These are phyloP conservation scores for Eilema griseolum DNA, from an alignment of 2,888 invertebrate species.

Conservation along the genomic window DNA sequence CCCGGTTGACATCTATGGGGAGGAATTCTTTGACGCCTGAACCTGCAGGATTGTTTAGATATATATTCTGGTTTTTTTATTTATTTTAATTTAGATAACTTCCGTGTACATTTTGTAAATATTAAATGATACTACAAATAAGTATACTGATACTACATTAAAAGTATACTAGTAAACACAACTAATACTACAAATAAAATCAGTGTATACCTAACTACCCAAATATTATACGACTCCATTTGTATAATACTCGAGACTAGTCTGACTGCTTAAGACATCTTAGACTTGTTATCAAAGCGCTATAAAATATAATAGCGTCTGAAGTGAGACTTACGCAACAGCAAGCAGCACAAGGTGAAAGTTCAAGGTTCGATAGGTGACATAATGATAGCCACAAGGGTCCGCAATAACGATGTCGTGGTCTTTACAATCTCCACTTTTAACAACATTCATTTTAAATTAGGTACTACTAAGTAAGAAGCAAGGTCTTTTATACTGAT, in stretches of 20 bases:
- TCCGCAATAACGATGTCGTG: constrained; percentile 28
- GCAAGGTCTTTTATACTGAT: too few relatives aligned
- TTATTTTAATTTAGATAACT: too few relatives aligned
- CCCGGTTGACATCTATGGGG: too few relatives aligned
- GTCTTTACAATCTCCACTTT: constrained; percentile 28
- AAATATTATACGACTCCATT: background rate
- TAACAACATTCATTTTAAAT: background rate
- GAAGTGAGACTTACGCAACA: constrained; percentile 20
- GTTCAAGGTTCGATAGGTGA: constrained; percentile 56
- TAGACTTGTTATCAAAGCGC: constrained; percentile 12
- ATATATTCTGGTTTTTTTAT: too few relatives aligned
- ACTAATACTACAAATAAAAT: background rate
- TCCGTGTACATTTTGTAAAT: too few relatives aligned
- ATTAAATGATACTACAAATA: too few relatives aligned
- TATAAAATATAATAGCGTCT: constrained; percentile 9
- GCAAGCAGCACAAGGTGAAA: constrained; percentile 38
- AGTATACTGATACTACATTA: too few relatives aligned
- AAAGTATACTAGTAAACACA: too few relatives aligned
- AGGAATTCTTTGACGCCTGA: too few relatives aligned
- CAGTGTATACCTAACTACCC: background rate
- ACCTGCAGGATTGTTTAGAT: too few relatives aligned
- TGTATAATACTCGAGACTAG: background rate
- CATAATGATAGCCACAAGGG: constrained; percentile 46
- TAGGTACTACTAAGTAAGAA: background rate
- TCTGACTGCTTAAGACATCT: constrained; percentile 3